phyloP scores from a whole-genome alignment of 2,797 vertebrate species.

The Peromyscus eremicus region DNA sequence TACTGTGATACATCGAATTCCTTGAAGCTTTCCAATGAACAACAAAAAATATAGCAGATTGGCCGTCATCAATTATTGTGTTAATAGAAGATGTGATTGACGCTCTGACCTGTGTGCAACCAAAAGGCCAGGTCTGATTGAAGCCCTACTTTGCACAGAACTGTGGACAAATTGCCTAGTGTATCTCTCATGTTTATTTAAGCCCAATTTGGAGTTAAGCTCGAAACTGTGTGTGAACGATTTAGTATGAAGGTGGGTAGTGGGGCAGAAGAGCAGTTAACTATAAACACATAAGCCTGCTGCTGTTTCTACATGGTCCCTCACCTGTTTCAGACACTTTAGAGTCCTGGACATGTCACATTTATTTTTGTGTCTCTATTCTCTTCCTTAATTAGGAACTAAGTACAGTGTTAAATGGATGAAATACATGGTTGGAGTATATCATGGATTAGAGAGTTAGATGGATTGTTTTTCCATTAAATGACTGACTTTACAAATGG shows the following conservation, averaged over 20 bases:
- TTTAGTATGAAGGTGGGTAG: neutral
- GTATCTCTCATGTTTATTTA: neutral
- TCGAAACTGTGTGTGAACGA: neutral
- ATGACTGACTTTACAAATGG: slow-evolving; percentile 36
- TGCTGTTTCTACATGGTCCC: neutral
- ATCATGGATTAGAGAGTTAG: slow-evolving; percentile 30
- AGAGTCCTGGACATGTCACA: neutral
- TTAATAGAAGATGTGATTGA: neutral
- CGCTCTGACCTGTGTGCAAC: neutral
- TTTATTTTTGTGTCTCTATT: slow-evolving; percentile 22
- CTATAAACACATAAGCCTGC: neutral
- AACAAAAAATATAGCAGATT: slow-evolving; percentile 5
- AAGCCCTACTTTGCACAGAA: neutral
- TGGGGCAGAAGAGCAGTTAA: neutral
- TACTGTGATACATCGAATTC: slow-evolving; percentile 1
- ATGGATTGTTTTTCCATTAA: slow-evolving; percentile 28
- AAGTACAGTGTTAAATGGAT: neutral
- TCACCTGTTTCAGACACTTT: slow-evolving; percentile 10
- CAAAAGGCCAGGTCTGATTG: neutral
- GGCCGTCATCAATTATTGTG: neutral
- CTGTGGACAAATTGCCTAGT: slow-evolving; percentile 2
- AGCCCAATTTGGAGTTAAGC: neutral
- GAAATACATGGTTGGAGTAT: neutral
- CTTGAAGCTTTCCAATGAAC: slow-evolving; percentile 19
- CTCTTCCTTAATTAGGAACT: neutral